Conservation (phyloP, 1,140 invertebrate species). For the Zaprionus lachaisei region DNA sequence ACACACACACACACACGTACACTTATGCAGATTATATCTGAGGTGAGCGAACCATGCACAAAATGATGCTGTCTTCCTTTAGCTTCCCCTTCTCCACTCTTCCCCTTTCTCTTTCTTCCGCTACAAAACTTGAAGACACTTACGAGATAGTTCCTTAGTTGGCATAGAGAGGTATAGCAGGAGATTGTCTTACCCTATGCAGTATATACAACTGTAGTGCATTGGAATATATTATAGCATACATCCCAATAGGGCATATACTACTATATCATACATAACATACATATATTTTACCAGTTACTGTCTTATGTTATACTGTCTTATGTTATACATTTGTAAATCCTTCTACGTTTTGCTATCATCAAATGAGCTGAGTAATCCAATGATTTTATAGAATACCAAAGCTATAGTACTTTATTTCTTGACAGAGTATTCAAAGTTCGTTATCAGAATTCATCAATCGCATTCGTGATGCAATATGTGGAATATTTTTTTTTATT, state of each 20-base stretch:
- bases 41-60: background rate
- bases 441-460: slow-evolving; percentile 1
- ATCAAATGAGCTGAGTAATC: background rate
- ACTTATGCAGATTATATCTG: background rate
- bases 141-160: background rate
- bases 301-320: no score
- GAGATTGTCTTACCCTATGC: no score
- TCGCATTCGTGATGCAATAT: slow-evolving; percentile 68
- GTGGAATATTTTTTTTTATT: slow-evolving; percentile 68
- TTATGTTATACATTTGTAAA: no score
- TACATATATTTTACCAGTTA: no score
- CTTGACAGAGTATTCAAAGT: background rate
- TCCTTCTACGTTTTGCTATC: no score
- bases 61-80: background rate
- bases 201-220: background rate
- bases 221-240: no score
- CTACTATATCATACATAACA: background rate
- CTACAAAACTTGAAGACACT: background rate
- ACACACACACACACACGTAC: background rate
- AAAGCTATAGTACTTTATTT: background rate
- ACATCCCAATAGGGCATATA: no score
- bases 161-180: no score
- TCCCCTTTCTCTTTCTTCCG: background rate
- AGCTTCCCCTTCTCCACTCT: background rate
- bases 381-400: background rate